A percentile compares a stretch with the other conserved stretches of the same genome.
Evolutionary conservation across 1,140 invertebrate genomes (phyloP).

Genomic region (Coelopa frigida): DNA sequence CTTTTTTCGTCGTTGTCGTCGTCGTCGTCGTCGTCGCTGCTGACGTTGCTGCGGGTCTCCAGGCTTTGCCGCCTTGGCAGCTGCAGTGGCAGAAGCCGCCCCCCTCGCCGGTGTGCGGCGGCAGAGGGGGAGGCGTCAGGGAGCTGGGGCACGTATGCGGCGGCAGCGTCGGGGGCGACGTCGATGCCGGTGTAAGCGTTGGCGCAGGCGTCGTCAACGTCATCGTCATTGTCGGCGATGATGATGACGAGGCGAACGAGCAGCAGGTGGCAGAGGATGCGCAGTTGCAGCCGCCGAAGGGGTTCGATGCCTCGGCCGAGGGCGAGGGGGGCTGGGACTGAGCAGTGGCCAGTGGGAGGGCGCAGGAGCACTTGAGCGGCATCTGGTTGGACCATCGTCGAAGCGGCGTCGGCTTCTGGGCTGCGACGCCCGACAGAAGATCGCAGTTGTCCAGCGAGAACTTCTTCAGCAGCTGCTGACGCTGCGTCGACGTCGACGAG

Average conservation of each 20-base stretch:
- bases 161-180: constrained; percentile 3
- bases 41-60: constrained; percentile 5
- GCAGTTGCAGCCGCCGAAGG: constrained; percentile 2
- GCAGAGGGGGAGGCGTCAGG: not conserved
- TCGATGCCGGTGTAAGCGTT: not conserved
- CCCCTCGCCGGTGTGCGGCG: constrained; percentile 1
- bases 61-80: not conserved
- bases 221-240: not conserved
- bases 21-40: constrained; percentile 12
- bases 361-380: constrained; percentile 31
- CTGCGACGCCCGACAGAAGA: not conserved
- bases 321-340: too few relatives aligned
- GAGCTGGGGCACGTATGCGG: constrained; percentile 8
- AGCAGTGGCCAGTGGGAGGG: too few relatives aligned
- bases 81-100: not conserved
- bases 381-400: constrained; percentile 38
- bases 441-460: constrained; percentile 27
- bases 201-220: constrained; percentile 6
- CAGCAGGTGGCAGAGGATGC: not conserved
- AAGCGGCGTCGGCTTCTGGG: constrained; percentile 16
- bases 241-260: not conserved
- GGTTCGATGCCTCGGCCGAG: not conserved
- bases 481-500: constrained; percentile 2
- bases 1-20: constrained; percentile 27
- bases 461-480: constrained; percentile 22